Base-by-base conservation (phyloP, 2,113 vertebrate species). In the Apeltes quadracus region DNA sequence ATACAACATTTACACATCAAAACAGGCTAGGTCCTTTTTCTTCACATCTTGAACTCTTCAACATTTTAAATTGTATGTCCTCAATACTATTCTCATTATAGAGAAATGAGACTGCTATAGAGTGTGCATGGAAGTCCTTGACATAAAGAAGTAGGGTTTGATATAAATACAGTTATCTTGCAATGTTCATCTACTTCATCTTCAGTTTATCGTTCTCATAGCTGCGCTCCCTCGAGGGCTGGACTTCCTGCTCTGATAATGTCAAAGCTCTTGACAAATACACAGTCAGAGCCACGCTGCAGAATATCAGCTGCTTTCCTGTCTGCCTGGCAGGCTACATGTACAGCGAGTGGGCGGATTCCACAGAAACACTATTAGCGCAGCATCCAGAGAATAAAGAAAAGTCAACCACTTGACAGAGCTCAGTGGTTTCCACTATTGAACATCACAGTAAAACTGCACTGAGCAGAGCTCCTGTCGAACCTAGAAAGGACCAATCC, bases 211-310 rank as follows among this genome's bases (percentile, higher is more conserved):
- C 79, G 80, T 72, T 90, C 84, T 80, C 77, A 84, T 67, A 91
- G 83, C 63, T 5, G 36, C 15, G 58, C 63, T 82, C 86, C 86
- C 87, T 68, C 0, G 78, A 75, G 86, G 81, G 61, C 62, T 72
- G 12, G 53, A 87, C 90, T 92, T 93, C 91, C 92, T 91, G 90
- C 63, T 84, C 75, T 39, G 44, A 63, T 62, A 41, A 82, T 88
- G 83, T 91, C 84, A 89, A 86, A 87, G 90, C 88, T 87, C 74
- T 78, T 50, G 61, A 75, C 72, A 63, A 59, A 84, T 88, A 90
- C 78, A 90, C 76, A 43, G 68, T 73, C 69, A 51, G 44, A 86
- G 72, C 85, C 71, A 76, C 70, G 74, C 71, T 77, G 70, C 71
- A 83, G 27, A 81, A 74, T 56, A 46, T 85, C 59, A 71, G 75